These are phyloP conservation scores for Drosophila rufa DNA, from an alignment of 1,140 invertebrate species.

Conservation along the genomic window DNA sequence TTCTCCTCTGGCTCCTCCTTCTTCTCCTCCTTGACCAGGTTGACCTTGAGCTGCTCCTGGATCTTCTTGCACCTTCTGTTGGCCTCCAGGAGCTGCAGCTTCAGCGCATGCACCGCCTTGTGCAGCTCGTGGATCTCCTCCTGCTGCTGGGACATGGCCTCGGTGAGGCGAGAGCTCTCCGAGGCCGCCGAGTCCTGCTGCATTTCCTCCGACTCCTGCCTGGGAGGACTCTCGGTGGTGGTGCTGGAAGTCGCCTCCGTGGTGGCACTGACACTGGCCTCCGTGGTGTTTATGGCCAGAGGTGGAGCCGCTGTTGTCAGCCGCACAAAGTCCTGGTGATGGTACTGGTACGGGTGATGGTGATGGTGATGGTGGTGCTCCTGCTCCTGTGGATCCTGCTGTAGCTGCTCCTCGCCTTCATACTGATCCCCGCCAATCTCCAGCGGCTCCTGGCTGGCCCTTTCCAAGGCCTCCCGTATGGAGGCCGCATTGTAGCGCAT, in stretches of 20 bases:
- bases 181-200: slow-evolving; percentile 18
- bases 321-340: slow-evolving; percentile 16
- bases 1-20: not conserved
- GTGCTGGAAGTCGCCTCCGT: not conserved
- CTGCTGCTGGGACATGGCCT: slow-evolving; percentile 17
- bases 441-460: slow-evolving; percentile 69
- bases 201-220: not conserved
- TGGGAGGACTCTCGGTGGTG: not conserved
- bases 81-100: slow-evolving; percentile 14
- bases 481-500: slow-evolving; percentile 82
- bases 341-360: not conserved
- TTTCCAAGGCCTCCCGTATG: slow-evolving; percentile 72
- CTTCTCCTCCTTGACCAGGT: not conserved
- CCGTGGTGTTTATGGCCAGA: not conserved
- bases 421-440: slow-evolving; percentile 68
- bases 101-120: slow-evolving; percentile 9
- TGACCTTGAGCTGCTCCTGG: slow-evolving; percentile 7
- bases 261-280: not conserved
- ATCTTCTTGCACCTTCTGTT: slow-evolving; percentile 1
- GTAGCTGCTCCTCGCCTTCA: slow-evolving; percentile 18
- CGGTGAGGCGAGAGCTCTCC: not conserved
- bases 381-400: not conserved
- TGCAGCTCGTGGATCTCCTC: slow-evolving; percentile 22
- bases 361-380: not conserved
- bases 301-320: slow-evolving; percentile 10